phyloP scores from a whole-genome alignment of 2,797 vertebrate genomes.

The Mormyrus proboscirostris region DNA sequence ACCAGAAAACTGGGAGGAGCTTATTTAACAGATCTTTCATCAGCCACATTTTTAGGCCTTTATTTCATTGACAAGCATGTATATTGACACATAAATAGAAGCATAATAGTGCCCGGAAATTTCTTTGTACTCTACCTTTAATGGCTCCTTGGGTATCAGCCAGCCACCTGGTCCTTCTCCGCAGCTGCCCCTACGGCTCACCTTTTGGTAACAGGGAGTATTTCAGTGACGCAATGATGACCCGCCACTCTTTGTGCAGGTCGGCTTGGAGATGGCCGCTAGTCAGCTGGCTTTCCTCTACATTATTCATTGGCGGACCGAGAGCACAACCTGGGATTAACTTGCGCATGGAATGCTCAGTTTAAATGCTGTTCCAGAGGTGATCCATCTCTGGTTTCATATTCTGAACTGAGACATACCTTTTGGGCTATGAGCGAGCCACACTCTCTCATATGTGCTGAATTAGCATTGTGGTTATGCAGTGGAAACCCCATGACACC shows the following conservation, averaged over 20 bases:
- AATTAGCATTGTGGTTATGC: neutral
- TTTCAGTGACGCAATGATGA: constrained; percentile 36
- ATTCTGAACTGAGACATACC: neutral
- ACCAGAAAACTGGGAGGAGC: neutral
- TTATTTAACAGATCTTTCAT: neutral
- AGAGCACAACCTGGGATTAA: constrained; percentile 47
- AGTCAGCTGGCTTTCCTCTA: constrained; percentile 64
- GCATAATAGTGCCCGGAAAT: neutral
- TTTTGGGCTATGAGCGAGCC: neutral
- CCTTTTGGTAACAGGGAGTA: constrained; percentile 12
- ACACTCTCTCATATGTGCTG: constrained; percentile 5
- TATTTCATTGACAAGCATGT: neutral
- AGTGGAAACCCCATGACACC: neutral
- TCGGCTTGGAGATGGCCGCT: constrained; percentile 59
- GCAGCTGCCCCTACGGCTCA: constrained; percentile 11
- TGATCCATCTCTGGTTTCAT: constrained; percentile 39
- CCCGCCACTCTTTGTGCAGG: constrained; percentile 46
- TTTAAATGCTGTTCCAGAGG: constrained; percentile 39
- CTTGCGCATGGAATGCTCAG: constrained; percentile 44
- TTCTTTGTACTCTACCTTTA: constrained; percentile 2
- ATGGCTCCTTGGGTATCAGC: constrained; percentile 5
- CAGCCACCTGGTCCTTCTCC: constrained; percentile 15
- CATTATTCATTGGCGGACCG: constrained; percentile 68
- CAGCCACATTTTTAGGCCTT: neutral
- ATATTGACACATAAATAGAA: neutral